Percentiles rank a stretch among this genome's conserved stretches.
phyloP scores from a whole-genome alignment of 2,888 invertebrate genomes.

The Calliphora vomitoria region DNA sequence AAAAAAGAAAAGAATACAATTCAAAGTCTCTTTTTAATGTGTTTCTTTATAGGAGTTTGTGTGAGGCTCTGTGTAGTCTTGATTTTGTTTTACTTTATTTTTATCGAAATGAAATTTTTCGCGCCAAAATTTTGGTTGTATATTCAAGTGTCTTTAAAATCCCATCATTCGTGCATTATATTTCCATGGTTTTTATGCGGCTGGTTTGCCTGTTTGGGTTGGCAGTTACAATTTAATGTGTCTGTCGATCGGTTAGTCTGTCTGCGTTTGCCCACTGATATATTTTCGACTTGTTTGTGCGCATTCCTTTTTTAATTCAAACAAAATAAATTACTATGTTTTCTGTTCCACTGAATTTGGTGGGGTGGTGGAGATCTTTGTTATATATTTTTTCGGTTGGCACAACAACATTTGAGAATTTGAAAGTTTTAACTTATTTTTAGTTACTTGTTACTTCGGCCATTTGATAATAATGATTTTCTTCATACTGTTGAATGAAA shows the following conservation, averaged over 20 bases:
- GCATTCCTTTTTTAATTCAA: conserved; percentile 55
- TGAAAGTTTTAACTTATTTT: not conserved
- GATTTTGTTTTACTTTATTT: conserved; percentile 42
- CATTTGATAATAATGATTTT: conserved; percentile 17
- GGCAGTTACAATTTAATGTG: conserved; percentile 55
- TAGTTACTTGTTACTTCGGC: not conserved
- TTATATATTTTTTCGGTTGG: conserved; percentile 8
- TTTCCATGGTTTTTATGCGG: conserved; percentile 7
- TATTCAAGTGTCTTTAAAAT: conserved; percentile 56
- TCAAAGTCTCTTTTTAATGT: not conserved
- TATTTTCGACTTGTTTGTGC: conserved; percentile 48
- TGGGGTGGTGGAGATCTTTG: conserved; percentile 6
- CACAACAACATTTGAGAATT: not conserved
- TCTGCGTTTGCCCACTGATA: conserved; percentile 33
- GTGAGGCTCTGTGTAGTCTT: not conserved
- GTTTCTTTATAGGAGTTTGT: not conserved
- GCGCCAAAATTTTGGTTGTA: conserved; percentile 65
- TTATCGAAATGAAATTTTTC: conserved; percentile 60
- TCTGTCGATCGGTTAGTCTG: conserved; percentile 20
- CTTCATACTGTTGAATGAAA: conserved; percentile 9
- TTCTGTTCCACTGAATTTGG: conserved; percentile 21
- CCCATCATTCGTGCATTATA: conserved; percentile 46
- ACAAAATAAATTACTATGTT: conserved; percentile 50
- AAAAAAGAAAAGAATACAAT: not conserved
- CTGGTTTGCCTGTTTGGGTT: conserved; percentile 25